A percentile compares a stretch with the other conserved stretches of the same genome.
These are phyloP conservation scores for Malurus leucopterus DNA, from an alignment of 2,797 vertebrate species.

Conservation along the genomic window DNA sequence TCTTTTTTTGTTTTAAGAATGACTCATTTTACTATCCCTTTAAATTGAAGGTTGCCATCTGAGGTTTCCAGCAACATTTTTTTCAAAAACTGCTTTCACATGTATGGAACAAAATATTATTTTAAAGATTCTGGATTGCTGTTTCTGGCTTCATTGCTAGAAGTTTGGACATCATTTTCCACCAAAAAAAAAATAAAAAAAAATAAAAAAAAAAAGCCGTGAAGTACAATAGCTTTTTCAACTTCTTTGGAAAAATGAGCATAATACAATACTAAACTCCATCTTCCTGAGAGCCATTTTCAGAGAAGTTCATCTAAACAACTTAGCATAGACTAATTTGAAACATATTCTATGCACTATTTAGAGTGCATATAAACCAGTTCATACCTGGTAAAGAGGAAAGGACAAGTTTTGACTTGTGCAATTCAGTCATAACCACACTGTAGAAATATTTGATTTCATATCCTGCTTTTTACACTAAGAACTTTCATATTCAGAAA, in stretches of 20 bases:
- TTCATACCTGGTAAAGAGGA: neutral
- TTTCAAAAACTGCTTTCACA: slow-evolving; percentile 39
- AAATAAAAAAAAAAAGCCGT: neutral
- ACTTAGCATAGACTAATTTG: neutral
- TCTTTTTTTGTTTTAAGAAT: neutral
- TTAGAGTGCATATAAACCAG: neutral
- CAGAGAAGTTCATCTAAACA: neutral
- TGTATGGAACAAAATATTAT: neutral
- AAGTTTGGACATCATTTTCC: neutral
- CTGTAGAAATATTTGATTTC: neutral
- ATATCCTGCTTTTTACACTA: neutral
- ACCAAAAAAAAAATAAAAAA: neutral
- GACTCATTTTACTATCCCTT: slow-evolving; percentile 12
- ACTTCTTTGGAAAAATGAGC: neutral
- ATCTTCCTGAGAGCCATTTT: neutral
- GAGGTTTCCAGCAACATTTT: slow-evolving; percentile 2
- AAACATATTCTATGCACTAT: neutral
- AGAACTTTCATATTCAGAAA: neutral
- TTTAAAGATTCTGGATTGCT: slow-evolving; percentile 14
- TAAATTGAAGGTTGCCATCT: slow-evolving; percentile 17
- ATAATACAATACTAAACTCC: neutral
- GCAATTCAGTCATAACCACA: neutral
- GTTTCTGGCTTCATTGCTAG: slow-evolving; percentile 17
- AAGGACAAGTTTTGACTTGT: neutral
- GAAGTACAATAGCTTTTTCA: neutral